Evolutionary conservation across 2,888 invertebrate genomes (phyloP), one percentile per base, ranked within the genome.

Genomic region (Eristalis tenax): DNA sequence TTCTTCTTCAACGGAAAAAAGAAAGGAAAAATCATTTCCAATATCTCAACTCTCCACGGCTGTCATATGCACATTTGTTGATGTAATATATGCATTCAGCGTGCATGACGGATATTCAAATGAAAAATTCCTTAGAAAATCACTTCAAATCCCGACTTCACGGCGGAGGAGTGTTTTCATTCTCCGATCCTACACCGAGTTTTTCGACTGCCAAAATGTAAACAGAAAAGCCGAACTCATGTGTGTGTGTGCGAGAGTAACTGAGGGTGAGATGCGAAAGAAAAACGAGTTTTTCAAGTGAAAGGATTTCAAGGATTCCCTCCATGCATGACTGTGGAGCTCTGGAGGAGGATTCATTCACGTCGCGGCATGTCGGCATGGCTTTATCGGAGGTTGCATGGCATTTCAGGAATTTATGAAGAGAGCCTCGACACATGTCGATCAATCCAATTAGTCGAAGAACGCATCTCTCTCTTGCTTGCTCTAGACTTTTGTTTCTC

Each of bases 31-130:
- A 87, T 83, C 73, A 87, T 87, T 87, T 87, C 76, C 87, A 87
- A 87, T 87, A 87, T 83, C 71, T 65, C 63, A 79, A 75, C 78
- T 68, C 87, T 79, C 73, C 65, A 68, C 66, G 76, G 43, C 83
- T 83, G 83, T 87, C 87, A 83, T 87, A 87, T 87, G 64, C 79
- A 83, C 79, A 87, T 83, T 87, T 87, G 83, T 87, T 83, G 83
- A 83, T 73, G 69, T 79, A 73, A 83, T 87, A 83, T 87, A 86
- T 83, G 86, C 83, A 86, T 86, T 50, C 83, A 56, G 83, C 87
- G 76, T 83, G 87, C 83, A 87, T 87, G 83, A 87, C 76, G 87
- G 76, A 87, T 87, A 86, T 86, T 86, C 83, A 79, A 86, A 86
- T 82, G 86, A 86, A 83, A 78, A 87, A 87, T 87, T 87, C 87